Evolutionary conservation across 2,888 invertebrate species (phyloP), one percentile per base, ranked within the genome.

Genomic region (Idaea aversata): DNA sequence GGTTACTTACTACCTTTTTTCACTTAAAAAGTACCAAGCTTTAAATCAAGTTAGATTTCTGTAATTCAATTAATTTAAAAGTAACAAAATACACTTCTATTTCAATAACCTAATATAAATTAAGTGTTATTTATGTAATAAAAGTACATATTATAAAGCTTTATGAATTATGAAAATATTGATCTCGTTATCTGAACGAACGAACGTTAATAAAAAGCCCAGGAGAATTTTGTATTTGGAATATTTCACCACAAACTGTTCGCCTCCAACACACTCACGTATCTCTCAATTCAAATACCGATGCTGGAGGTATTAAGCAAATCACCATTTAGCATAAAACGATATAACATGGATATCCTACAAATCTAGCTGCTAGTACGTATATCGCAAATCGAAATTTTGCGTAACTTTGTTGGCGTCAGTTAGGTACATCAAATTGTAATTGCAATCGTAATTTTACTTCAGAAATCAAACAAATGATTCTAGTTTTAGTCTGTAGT

Each of bases 251-350:
- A 13, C 47, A 47, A 47, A 47, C 47, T 47, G 47, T 13, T 47
- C 47, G 47, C 47, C 47, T 47, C 47, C 10, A 7, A 13, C 10
- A 13, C 10, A 47, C 47, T 47, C 47, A 47, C 47, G 47, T 5
- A 47, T 47, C 47, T 47, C 47, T 47, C 47, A 7, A 47, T 47
- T 47, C 47, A 47, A 47, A 47, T 47, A 47, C 47, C 10, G 47
- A 47, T 47, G 13, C 47, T 13, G 47, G 7, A 47, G 47, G 13
- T 47, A 47, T 47, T 47, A 47, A 47, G 47, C 47, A 47, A 47
- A 47, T 47, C 47, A 47, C 47, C 47, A 47, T 47, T 47, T 47
- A 47, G 47, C 47, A 47, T 47, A 47, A 47, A 47, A 47, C 47
- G 47, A 47, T 47, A 47, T 13, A 47, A 13, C 47, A 47, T 47